phyloP scores from a whole-genome alignment of 2,888 invertebrate species.

The Microctonus hyperodae region DNA sequence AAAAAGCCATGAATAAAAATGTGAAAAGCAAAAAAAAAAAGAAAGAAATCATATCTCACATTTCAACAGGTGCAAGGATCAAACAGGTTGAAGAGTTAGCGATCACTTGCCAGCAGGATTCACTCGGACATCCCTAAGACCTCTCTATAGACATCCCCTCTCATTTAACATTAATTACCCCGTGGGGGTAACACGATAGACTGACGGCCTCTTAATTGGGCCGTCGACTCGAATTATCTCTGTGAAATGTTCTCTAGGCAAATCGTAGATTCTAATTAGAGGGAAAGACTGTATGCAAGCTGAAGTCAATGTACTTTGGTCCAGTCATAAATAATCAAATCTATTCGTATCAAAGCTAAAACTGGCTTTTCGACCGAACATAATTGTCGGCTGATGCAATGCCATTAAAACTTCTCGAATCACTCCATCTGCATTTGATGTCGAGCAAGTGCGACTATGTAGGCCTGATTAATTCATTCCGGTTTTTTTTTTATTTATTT shows the following conservation, averaged over 20 bases:
- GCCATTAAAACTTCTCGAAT: constrained; percentile 7
- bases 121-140: constrained; percentile 19
- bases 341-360: not conserved
- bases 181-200: constrained; percentile 21
- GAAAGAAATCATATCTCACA: not conserved
- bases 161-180: constrained; percentile 21
- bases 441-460: not conserved
- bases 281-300: not conserved
- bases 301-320: not conserved
- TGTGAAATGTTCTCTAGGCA: constrained; percentile 2
- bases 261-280: constrained; percentile 8
- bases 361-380: not conserved
- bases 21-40: not conserved
- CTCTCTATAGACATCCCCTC: constrained; percentile 2
- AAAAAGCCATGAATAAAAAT: too few relatives aligned
- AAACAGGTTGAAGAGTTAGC: constrained; percentile 39
- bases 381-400: constrained; percentile 7
- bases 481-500: not conserved
- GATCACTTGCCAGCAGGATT: constrained; percentile 29
- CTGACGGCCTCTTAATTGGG: constrained; percentile 34
- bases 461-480: constrained; percentile 1
- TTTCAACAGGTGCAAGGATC: constrained; percentile 38
- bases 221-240: constrained; percentile 32
- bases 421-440: constrained; percentile 8
- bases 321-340: constrained; percentile 7